Base-by-base conservation (phyloP, 2,797 vertebrate genomes). In the Sarcoramphus papa region DNA sequence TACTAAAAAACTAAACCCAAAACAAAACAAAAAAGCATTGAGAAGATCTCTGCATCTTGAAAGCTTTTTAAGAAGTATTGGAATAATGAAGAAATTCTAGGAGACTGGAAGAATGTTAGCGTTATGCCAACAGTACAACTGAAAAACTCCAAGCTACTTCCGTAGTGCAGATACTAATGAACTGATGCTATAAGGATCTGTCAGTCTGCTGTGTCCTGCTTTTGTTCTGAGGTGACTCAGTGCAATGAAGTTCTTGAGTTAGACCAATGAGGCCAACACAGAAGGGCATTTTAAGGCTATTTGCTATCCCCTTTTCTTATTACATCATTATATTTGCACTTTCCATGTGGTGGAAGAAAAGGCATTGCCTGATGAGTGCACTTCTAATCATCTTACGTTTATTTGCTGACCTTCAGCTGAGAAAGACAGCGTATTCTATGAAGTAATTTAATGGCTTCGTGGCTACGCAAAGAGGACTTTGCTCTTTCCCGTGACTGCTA, bases 211-310 rank as follows among this genome's bases (percentile, higher is more conserved):
- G 2, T 33, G 22, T 13, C 45, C 5, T 30, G 22, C 35, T 60
- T 64, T 48, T 43, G 10, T 31, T 65, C 15, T 21, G 25, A 37
- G 51, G 21, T 0, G 1, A 45, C 40, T 69, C 2, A 0, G 57
- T n/a, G 35, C 45, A 33, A 12, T 22, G 13, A 30, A 23, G 33
- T 43, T 84, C 27, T 50, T 74, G 47, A 22, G 18, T 72, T 67
- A 56, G 47, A 40, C 11, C 60, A 17, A 5, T 16, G n/a, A 87
- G 70, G 40, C 56, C 40, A 74, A 78, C n/a, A 27, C 13, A 74
- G 60, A 68, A 74, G 40, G 50, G 27, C n/a, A n/a, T 68, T 78
- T 73, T 63, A 63, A 77, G 54, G 37, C 54, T 57, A 3, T 33
- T 43, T 76, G 59, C 41, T 72, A 4, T 72, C 40, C 22, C 22